Evolutionary conservation across 1,140 invertebrate genomes (phyloP), one percentile per base, ranked within the genome.

Genomic region (Holotrichia oblita): DNA sequence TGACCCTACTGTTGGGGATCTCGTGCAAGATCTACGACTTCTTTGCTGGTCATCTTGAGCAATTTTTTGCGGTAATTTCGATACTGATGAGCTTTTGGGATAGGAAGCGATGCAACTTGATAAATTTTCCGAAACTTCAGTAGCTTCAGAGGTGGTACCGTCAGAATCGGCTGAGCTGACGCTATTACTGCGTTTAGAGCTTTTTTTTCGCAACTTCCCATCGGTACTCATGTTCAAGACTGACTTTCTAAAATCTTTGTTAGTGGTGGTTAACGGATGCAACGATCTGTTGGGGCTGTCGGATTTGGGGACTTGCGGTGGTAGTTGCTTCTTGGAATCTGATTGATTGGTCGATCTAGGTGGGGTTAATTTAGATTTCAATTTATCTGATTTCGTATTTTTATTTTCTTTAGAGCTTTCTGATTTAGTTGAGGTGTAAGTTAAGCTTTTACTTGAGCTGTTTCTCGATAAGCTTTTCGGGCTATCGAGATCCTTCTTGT

Each of bases 181-280:
- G n/a, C 89, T 90, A 80, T 88, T 88, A 80, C 88, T 90, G 59
- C 84, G 77, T 79, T 87, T 77, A 81, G 79, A 44, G 83, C 24
- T 81, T 22, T 83, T 83, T 64, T 81, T 84, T 20, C 87, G 87
- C 0, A 86, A 83, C 41, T 86, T 84, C 20, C 87, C 88, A 0
- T 89, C 89, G 42, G 85, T 87, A 77, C 91, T 91, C 89, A 93
- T 93, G 84, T 94, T 95, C 8, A 94, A 85, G 0, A 91, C 90
- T 0, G 93, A 94, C 85, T 95, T 94, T 10, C 93, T 88, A 82
- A 94, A 94, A 84, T 94, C 93, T 87, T 94, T 94, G 84, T 94
- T 94, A 6, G 90, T 88, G 42, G 82, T 88, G 79, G 89, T 87
- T 80, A 87, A 85, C 8, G 87, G 87, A 41, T 86, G 85, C 3